Conservation (phyloP, 2,888 invertebrate species). For the Dugesia japonica region DNA sequence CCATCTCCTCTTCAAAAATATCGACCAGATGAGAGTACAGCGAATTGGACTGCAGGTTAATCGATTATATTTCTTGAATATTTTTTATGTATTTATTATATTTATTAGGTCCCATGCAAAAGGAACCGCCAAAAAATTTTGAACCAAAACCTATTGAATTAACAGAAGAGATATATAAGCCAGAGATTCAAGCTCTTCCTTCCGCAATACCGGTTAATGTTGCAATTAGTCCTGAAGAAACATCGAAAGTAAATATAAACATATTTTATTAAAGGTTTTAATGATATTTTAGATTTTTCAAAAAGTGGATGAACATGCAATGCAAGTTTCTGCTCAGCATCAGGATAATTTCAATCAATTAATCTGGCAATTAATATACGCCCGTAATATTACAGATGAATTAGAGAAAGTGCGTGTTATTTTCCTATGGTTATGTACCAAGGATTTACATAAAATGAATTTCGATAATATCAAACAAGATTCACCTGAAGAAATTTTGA, state of each 20-base stretch:
- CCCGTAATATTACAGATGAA: conserved; percentile 47
- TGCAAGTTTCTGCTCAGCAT: conserved; percentile 46
- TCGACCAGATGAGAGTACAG: conserved; percentile 32
- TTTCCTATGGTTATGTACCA: conserved; percentile 48
- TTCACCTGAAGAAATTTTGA: conserved; percentile 47
- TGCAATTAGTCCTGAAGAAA: conserved; percentile 22
- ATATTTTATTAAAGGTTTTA: not conserved
- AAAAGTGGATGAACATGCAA: conserved; percentile 46
- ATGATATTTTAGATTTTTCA: conserved; percentile 37
- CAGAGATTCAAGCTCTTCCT: conserved; percentile 12
- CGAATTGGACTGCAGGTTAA: conserved; percentile 28
- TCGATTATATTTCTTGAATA: not conserved
- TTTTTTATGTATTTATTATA: not conserved
- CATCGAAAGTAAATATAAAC: not conserved
- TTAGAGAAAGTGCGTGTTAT: conserved; percentile 48
- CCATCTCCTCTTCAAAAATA: conserved; percentile 25
- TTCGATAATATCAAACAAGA: conserved; percentile 44
- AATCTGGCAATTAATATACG: conserved; percentile 48
- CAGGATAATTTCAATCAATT: conserved; percentile 46
- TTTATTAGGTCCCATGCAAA: conserved; percentile 22
- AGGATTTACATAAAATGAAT: conserved; percentile 45
- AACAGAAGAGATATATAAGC: not conserved
- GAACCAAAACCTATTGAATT: conserved; percentile 26
- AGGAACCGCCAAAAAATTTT: conserved; percentile 29
- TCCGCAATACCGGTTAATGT: not conserved